A percentile compares a stretch with the other conserved stretches of the same genome.
phyloP scores from a whole-genome alignment of 1,140 invertebrate species.

The Bombus consobrinus region DNA sequence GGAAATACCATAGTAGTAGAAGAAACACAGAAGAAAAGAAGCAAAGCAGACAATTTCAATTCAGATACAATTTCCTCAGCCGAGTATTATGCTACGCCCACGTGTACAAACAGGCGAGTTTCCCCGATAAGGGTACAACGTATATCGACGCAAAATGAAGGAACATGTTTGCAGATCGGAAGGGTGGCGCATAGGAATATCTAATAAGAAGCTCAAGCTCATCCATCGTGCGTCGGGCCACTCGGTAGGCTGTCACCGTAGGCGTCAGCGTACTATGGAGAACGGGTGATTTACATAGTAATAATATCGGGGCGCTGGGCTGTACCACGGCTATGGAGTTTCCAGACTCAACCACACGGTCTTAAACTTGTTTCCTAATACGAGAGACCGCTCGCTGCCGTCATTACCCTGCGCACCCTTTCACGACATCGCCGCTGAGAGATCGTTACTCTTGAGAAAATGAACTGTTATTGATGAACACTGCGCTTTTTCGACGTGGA shows the following conservation, averaged over 20 bases:
- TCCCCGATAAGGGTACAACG: slow-evolving; percentile 64
- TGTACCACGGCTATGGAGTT: slow-evolving; percentile 40
- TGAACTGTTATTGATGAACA: too few species aligned
- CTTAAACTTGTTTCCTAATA: slow-evolving; percentile 57
- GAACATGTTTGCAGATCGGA: slow-evolving; percentile 65
- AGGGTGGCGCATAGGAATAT: slow-evolving; percentile 72
- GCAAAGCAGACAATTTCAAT: neutral
- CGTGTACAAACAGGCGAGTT: slow-evolving; percentile 22
- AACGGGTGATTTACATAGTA: slow-evolving; percentile 81
- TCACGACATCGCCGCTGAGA: neutral
- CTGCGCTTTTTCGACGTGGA: too few species aligned
- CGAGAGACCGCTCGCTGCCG: slow-evolving; percentile 23
- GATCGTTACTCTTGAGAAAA: slow-evolving; percentile 7
- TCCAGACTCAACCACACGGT: slow-evolving; percentile 35
- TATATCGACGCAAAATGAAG: slow-evolving; percentile 69
- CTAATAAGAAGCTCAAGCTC: slow-evolving; percentile 80
- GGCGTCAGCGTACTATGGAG: slow-evolving; percentile 75
- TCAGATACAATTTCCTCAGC: slow-evolving; percentile 57
- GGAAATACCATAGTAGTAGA: neutral
- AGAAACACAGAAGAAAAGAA: neutral
- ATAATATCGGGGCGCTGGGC: slow-evolving; percentile 78
- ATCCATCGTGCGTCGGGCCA: slow-evolving; percentile 78
- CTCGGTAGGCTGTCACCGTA: slow-evolving; percentile 80
- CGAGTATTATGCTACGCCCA: slow-evolving; percentile 57
- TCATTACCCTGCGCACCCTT: slow-evolving; percentile 15